A percentile compares a stretch with the other conserved stretches of the same genome.
These are phyloP conservation scores for Emydoidea blandingii DNA, from an alignment of 2,797 vertebrate genomes.

Conservation along the genomic window DNA sequence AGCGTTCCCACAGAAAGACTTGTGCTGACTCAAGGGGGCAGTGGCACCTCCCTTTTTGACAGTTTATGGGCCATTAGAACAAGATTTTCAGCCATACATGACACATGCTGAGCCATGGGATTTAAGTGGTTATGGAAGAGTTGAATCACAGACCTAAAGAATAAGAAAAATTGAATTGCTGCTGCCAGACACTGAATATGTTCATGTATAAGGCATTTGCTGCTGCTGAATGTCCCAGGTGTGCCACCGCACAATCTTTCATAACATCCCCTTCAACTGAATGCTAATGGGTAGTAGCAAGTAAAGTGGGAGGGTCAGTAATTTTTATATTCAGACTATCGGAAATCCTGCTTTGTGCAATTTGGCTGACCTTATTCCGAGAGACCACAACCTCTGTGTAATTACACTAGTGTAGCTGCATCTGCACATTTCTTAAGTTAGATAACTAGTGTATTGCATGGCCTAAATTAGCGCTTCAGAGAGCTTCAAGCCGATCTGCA, in stretches of 20 bases:
- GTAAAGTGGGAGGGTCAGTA: background rate
- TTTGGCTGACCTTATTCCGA: background rate
- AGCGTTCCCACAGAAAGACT: rapidly evolving
- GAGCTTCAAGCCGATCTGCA: background rate
- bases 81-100: background rate
- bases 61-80: constrained; percentile 1
- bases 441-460: background rate
- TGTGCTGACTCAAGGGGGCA: background rate
- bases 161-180: background rate
- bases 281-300: background rate
- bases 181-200: background rate
- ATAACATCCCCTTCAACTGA: background rate
- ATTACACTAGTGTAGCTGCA: background rate
- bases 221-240: background rate
- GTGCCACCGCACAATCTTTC: background rate
- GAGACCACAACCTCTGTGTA: background rate
- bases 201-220: background rate
- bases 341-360: background rate
- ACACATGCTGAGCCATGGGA: background rate
- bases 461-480: constrained; percentile 6
- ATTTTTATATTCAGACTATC: background rate
- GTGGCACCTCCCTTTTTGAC: background rate
- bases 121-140: background rate
- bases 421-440: background rate
- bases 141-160: background rate